These are phyloP conservation scores for Ceryle rudis DNA, from an alignment of 2,797 vertebrate species.

Conservation along the genomic window DNA sequence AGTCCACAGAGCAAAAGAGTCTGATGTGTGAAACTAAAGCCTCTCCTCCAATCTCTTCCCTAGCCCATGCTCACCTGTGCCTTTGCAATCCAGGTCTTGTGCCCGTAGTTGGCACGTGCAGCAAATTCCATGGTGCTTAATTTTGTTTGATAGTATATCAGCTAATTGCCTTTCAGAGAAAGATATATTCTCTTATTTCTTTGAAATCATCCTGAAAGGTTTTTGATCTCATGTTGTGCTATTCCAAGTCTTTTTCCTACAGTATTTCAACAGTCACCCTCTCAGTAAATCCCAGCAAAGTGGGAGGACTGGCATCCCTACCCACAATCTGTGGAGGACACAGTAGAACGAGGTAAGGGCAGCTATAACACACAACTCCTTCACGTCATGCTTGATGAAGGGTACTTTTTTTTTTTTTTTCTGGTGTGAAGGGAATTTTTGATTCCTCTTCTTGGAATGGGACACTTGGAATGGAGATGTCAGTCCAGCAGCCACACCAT, in stretches of 20 bases:
- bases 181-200: background rate
- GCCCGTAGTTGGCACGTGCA: background rate
- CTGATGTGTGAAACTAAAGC: background rate
- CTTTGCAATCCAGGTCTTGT: background rate
- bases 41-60: background rate
- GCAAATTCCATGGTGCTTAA: background rate
- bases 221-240: background rate
- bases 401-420: background rate
- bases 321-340: accelerated
- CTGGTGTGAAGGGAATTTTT: background rate
- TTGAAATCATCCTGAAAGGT: background rate
- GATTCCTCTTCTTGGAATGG: background rate
- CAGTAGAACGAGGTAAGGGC: background rate
- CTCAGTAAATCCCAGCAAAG: background rate
- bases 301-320: background rate
- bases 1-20: background rate
- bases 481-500: background rate
- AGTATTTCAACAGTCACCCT: background rate
- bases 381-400: background rate
- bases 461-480: background rate
- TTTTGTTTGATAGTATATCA: background rate
- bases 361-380: background rate
- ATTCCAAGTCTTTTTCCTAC: background rate
- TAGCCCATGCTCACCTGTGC: background rate
- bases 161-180: background rate